Conservation (phyloP, 2,888 invertebrate species). For the Dynastes maya region DNA sequence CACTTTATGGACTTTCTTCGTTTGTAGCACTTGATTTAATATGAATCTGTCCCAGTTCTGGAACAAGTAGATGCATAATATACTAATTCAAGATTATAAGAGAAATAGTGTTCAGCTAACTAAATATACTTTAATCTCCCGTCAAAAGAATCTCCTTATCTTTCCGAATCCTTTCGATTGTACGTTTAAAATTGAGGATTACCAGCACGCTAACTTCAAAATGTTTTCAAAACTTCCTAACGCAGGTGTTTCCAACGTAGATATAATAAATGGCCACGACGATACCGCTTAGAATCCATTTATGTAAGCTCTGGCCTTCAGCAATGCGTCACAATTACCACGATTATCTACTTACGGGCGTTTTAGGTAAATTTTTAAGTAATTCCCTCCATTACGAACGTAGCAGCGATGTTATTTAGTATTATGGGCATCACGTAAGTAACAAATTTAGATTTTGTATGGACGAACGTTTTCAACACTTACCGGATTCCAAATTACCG, state of each 20-base stretch:
- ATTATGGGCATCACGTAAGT: not conserved
- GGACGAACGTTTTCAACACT: conserved; percentile 27
- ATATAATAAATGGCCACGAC: conserved; percentile 5
- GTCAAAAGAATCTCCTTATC: not conserved
- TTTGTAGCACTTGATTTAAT: too few relatives aligned
- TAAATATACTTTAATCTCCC: not conserved
- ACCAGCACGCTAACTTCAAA: not conserved
- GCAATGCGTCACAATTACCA: not conserved
- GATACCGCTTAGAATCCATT: not conserved
- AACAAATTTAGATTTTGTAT: conserved; percentile 34
- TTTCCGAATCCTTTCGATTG: not conserved
- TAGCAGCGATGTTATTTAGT: not conserved
- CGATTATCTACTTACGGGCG: conserved; percentile 23
- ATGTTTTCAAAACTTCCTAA: not conserved
- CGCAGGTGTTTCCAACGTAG: conserved; percentile 7
- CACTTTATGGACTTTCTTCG: too few relatives aligned
- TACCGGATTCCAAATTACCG: conserved; percentile 38
- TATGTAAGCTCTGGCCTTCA: not conserved
- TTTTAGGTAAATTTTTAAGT: conserved; percentile 30
- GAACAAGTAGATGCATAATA: too few relatives aligned
- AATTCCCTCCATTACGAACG: conserved; percentile 10
- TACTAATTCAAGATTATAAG: too few relatives aligned
- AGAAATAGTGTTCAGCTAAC: too few relatives aligned
- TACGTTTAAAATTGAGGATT: too few relatives aligned
- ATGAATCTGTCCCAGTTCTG: too few relatives aligned